A percentile compares a stretch with the other conserved stretches of the same genome.
phyloP scores from a whole-genome alignment of 2,888 invertebrate genomes.

The Dinocampus coccinellae region DNA sequence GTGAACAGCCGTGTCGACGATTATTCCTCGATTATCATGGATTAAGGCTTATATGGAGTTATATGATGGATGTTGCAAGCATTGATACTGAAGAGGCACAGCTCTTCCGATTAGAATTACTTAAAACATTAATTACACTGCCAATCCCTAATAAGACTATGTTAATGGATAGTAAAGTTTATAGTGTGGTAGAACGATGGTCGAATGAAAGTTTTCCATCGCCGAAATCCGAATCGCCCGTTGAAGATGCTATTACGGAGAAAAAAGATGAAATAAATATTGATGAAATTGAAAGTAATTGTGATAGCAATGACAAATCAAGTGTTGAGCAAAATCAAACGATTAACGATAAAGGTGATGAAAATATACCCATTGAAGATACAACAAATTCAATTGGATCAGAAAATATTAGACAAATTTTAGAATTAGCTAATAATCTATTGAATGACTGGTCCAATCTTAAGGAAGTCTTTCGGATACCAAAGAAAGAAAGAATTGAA shows the following conservation, averaged over 20 bases:
- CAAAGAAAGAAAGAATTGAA: conserved; percentile 93
- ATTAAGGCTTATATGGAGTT: conserved; percentile 88
- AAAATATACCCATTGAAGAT: conserved; percentile 35
- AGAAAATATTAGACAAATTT: conserved; percentile 50
- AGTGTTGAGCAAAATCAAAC: conserved; percentile 26
- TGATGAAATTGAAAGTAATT: conserved; percentile 55
- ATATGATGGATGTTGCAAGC: conserved; percentile 84
- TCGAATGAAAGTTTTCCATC: conserved; percentile 69
- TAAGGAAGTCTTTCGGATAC: conserved; percentile 89
- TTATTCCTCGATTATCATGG: conserved; percentile 96
- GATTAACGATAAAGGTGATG: conserved; percentile 47
- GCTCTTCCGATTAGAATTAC: conserved; percentile 73
- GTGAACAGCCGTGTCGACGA: conserved; percentile 85
- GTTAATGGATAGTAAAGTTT: conserved; percentile 91
- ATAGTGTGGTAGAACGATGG: conserved; percentile 89
- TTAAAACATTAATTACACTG: conserved; percentile 85
- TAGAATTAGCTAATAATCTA: conserved; percentile 75
- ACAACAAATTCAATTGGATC: conserved; percentile 1
- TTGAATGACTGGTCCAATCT: conserved; percentile 82
- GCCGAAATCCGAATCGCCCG: conserved; percentile 59
- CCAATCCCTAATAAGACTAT: conserved; percentile 95
- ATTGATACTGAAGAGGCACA: conserved; percentile 69
- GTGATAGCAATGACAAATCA: conserved; percentile 55
- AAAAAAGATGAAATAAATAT: conserved; percentile 23
- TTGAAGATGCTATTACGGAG: conserved; percentile 61